Evolutionary conservation across 1,140 invertebrate genomes (phyloP), one percentile per base, ranked within the genome.

Genomic region (Lineus longissimus): DNA sequence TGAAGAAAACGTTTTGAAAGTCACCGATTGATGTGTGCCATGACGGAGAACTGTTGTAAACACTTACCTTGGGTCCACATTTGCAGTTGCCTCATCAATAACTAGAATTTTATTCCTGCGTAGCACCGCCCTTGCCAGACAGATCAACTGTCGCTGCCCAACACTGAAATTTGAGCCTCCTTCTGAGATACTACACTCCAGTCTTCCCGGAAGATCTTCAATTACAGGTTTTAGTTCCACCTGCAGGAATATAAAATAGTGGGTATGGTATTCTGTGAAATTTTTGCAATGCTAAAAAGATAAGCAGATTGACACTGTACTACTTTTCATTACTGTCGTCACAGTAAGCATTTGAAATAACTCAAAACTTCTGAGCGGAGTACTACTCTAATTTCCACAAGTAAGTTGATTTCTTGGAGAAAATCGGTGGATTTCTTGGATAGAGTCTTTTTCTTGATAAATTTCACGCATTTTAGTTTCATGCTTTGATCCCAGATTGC

Each of bases 51-150:
- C n/a, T 15, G 47, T 55, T 23, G 11, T 13, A 11, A 23, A 57
- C 27, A 60, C 62, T 68, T 23, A 76, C 74, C 68, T 72, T 43
- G 71, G 68, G 65, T 96, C 94, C 19, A 96, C 91, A 65, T 93
- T 92, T 7, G 93, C 93, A 29, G 94, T 97, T 15, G 93, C 93
- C 82, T 97, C 93, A 79, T 96, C 94, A 61, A 91, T 76, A 1
- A 91, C 79, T 0, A 91, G 77, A 19, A 83, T 77, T 60, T 75
- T 75, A 61, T 76, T 81, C 19, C 76, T 73, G 0, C 79, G 64
- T 1, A 83, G 71, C 15, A 83, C 66, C n/a, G 81, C 81, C 56
- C 81, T 59, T 2, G 81, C 83, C 19, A 84, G 66, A 67, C 81
- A 83, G 6, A 84, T 74, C n/a, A 84, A 65, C 62, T 84, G 83